Conservation (phyloP, 2,797 vertebrate genomes). For the Mus caroli region DNA sequence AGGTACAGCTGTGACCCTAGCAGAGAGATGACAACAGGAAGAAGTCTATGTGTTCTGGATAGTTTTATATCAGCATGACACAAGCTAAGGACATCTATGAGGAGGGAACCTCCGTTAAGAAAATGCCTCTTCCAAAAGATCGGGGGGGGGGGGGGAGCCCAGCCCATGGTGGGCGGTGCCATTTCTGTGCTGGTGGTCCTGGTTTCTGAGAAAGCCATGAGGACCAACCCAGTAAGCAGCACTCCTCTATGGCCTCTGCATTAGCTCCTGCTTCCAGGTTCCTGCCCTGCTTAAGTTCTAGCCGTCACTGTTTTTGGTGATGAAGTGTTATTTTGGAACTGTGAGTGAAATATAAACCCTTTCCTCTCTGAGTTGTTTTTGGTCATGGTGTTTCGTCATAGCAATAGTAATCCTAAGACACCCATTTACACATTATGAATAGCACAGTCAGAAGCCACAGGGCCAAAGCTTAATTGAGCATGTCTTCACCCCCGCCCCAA, state of each 20-base stretch:
- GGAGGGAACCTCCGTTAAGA: neutral
- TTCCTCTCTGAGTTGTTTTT: neutral
- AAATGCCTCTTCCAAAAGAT: neutral
- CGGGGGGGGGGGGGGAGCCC: neutral
- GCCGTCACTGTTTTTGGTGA: too few species aligned
- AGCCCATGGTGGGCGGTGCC: neutral
- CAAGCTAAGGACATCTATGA: neutral
- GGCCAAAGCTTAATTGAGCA: neutral
- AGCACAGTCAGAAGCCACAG: neutral
- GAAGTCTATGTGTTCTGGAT: rapidly evolving
- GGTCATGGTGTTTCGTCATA: neutral
- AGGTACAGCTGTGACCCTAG: neutral
- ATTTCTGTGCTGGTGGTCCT: neutral
- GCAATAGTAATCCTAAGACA: neutral
- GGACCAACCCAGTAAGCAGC: neutral
- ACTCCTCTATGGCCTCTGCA: neutral
- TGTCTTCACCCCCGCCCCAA: neutral
- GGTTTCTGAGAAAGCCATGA: neutral
- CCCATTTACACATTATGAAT: too few species aligned
- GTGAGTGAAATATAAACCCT: neutral
- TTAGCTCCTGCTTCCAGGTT: neutral
- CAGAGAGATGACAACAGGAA: neutral
- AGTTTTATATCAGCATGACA: neutral
- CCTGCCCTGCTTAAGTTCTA: neutral
- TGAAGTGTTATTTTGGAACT: neutral